Conservation (phyloP, 2,113 vertebrate genomes). For the human (Homo sapiens) region GRCh38 chr1:113762001-113762500, state of each 20-base stretch:
- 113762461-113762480: constrained; percentile 43
- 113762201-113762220: constrained; percentile 82
- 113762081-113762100: constrained; percentile 85
- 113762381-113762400: constrained; percentile 47
- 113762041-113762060: constrained; percentile 88
- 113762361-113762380: constrained; percentile 62
- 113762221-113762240: constrained; percentile 74
- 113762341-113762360: constrained; percentile 75
- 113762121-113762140: constrained; percentile 87
- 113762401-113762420: neutral
- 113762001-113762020: constrained; percentile 83
- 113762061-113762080: constrained; percentile 85
- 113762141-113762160: constrained; percentile 85
- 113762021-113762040: constrained; percentile 83
- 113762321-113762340: constrained; percentile 80
- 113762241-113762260: constrained; percentile 79
- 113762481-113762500: constrained; percentile 37
- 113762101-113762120: constrained; percentile 84
- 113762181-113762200: constrained; percentile 82
- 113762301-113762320: constrained; percentile 77
- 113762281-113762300: constrained; percentile 81
- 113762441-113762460: constrained; percentile 65
- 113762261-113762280: constrained; percentile 78
- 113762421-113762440: constrained; percentile 67
- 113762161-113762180: constrained; percentile 83